Conservation (phyloP, 2,797 vertebrate genomes). For the Xenentodon cancila region DNA sequence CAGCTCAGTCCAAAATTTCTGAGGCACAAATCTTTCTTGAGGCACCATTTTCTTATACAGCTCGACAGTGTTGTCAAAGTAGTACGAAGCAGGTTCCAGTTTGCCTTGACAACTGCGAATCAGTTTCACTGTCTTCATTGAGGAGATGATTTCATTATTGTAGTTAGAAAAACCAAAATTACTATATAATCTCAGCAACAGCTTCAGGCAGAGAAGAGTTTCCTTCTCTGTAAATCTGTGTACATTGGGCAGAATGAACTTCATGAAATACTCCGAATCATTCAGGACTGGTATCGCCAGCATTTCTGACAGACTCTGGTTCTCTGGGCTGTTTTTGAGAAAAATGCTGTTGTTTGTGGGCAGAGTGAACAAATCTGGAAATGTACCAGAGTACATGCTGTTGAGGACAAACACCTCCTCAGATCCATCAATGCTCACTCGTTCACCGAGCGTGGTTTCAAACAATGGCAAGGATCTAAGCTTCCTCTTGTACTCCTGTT, state of each 20-base stretch:
- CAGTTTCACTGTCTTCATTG: slow-evolving; percentile 57
- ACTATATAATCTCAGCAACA: slow-evolving; percentile 53
- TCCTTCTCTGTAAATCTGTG: slow-evolving; percentile 56
- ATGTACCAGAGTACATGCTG: not conserved
- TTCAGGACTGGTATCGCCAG: slow-evolving; percentile 53
- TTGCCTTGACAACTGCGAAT: slow-evolving; percentile 65
- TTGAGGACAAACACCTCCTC: slow-evolving; percentile 59
- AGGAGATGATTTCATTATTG: slow-evolving; percentile 39
- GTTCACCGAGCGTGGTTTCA: slow-evolving; percentile 64
- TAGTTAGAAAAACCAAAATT: rapidly evolving
- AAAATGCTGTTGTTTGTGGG: slow-evolving; percentile 52
- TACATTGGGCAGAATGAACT: slow-evolving; percentile 71
- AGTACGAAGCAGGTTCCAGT: slow-evolving; percentile 72
- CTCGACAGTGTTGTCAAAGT: slow-evolving; percentile 61
- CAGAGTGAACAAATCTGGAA: slow-evolving; percentile 61
- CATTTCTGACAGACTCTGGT: not conserved
- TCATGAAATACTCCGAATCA: slow-evolving; percentile 73
- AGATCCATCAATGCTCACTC: slow-evolving; percentile 62
- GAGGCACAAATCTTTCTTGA: slow-evolving; percentile 73
- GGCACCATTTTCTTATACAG: slow-evolving; percentile 73
- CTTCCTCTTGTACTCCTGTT: slow-evolving; percentile 43
- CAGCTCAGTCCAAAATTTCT: slow-evolving; percentile 61
- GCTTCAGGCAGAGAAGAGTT: slow-evolving; percentile 59
- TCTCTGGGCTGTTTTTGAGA: slow-evolving; percentile 49
- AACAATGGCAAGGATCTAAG: slow-evolving; percentile 80